Evolutionary conservation across 2,113 vertebrate genomes (phyloP).

Genomic region (Serinus canaria): DNA sequence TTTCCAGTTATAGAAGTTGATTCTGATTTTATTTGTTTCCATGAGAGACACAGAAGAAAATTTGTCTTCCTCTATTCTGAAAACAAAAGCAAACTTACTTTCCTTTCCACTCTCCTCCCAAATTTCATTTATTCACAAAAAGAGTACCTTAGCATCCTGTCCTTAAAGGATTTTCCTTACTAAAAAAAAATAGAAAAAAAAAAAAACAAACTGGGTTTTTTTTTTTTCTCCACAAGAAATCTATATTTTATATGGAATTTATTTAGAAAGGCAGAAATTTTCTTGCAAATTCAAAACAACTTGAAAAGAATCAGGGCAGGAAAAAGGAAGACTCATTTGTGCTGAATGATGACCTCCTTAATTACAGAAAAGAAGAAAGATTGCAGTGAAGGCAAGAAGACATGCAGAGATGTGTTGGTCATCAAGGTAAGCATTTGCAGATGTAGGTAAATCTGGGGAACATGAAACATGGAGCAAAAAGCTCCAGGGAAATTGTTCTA

Average conservation of each 20-base stretch:
- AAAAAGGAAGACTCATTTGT: not conserved
- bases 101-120: fast-evolving
- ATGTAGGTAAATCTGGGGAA: not conserved
- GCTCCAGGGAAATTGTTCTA: not conserved
- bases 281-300: not conserved
- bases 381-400: not conserved
- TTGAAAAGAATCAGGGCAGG: not conserved
- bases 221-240: not conserved
- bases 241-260: not conserved
- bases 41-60: not conserved
- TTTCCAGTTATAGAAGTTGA: not conserved
- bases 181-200: not conserved
- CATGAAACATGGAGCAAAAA: not conserved
- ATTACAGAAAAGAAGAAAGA: not conserved
- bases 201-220: not conserved
- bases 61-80: not conserved
- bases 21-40: not conserved
- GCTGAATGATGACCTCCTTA: not conserved
- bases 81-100: not conserved
- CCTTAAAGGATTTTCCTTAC: not conserved
- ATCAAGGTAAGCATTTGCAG: conserved; percentile 40
- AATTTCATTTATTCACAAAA: not conserved
- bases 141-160: not conserved
- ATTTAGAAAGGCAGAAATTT: not conserved
- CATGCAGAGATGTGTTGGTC: not conserved